A percentile compares a stretch with the other conserved stretches of the same genome.
Conservation (phyloP, 2,797 vertebrate species). For the Poecilia gillii region DNA sequence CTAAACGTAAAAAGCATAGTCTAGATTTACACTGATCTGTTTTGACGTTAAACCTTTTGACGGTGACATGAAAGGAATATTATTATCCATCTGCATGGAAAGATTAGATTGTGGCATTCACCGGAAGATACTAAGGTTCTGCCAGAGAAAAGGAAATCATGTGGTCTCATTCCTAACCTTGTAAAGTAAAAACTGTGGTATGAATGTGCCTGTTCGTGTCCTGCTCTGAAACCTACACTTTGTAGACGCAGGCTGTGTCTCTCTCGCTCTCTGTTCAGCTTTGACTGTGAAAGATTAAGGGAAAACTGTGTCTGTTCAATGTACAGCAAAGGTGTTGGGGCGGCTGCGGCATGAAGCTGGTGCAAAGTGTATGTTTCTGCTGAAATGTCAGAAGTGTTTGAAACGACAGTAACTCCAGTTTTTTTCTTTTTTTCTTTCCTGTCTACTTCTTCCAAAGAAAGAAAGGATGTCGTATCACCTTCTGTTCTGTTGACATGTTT, state of each 20-base stretch:
- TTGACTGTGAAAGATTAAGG: constrained; percentile 53
- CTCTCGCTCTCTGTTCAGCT: constrained; percentile 23
- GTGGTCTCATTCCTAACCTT: constrained; percentile 52
- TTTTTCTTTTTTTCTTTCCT: constrained; percentile 2
- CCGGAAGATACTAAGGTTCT: constrained; percentile 18
- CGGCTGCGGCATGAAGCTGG: constrained; percentile 29
- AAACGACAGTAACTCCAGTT: neutral
- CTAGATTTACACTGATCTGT: neutral
- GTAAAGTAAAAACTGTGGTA: constrained; percentile 65
- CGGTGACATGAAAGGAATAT: constrained; percentile 5
- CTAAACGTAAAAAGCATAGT: neutral
- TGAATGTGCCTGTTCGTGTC: constrained; percentile 40
- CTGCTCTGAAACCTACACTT: constrained; percentile 33
- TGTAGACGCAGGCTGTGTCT: constrained; percentile 15
- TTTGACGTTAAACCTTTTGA: neutral
- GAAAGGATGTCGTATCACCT: neutral
- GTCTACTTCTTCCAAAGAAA: neutral
- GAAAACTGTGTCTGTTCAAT: constrained; percentile 60
- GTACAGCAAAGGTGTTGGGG: constrained; percentile 42
- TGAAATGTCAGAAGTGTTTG: neutral
- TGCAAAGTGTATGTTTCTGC: constrained; percentile 5
- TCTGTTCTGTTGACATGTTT: neutral
- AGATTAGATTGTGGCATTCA: neutral
- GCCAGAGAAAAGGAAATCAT: constrained; percentile 24
- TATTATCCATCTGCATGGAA: neutral